Evolutionary conservation across 2,797 vertebrate genomes (phyloP), one percentile per base, ranked within the genome.

Genomic region (Rhadinocentrus ornatus): DNA sequence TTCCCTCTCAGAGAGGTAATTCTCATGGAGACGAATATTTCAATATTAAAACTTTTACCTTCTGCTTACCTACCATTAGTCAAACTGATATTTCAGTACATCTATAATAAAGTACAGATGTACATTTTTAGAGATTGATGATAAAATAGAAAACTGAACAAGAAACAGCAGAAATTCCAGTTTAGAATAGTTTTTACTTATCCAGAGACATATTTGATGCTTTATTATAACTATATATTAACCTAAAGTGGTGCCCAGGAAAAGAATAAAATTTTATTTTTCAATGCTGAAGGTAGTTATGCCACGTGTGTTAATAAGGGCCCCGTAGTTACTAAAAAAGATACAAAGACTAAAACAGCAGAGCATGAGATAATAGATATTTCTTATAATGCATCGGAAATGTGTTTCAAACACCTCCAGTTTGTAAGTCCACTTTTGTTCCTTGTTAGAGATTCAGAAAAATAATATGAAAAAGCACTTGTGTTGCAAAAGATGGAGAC

Each of bases 161-260:
- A 24, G 2, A 22, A 24, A 24, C 48, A 22, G 8, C 12, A 11
- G 4, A 24, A 52, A 52, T 12, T 5, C 12, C 10, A 22, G n/a
- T n/a, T n/a, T 6, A 20, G 20, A 8, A n/a, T n/a, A n/a, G n/a
- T 61, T 70, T 53, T 66, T 62, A 52, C 24, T 77, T 58, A 74
- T 6, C 3, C 9, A 3, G 20, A 31, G 22, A 62, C 26, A 24
- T 44, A 31, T 67, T 18, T 65, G 31, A 50, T 69, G 39, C 35
- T n/a, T 56, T 58, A 65, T 73, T 56, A 12, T 22, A 20, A n/a
- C 63, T 60, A 18, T 29, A 50, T 66, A 27, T 46, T 41, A 13
- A 41, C 37, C 11, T 41, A 16, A 41, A 41, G 13, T 37, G 11
- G 35, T 37, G 11, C 12, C 11, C 12, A 37, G 35, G 35, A 8